Conservation (phyloP, 2,888 invertebrate species). For the Xanthorhoe designata region DNA sequence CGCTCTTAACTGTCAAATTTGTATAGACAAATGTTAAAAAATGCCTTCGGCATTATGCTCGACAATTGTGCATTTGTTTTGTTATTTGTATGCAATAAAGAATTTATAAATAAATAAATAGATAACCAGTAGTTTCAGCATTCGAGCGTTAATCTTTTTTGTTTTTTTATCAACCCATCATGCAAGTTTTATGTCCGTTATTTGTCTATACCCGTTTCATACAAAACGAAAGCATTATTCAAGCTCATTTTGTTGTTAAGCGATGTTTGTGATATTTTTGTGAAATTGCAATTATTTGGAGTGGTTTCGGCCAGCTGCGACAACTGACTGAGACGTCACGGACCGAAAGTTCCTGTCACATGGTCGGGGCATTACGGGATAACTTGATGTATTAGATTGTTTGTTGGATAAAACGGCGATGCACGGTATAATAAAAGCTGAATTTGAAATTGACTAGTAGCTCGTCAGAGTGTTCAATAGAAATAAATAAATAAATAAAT, state of each 20-base stretch:
- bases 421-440: background rate
- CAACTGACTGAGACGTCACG: slow-evolving; percentile 37
- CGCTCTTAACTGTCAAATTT: no score
- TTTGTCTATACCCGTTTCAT: background rate
- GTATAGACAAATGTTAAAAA: no score
- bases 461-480: no score
- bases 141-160: no score
- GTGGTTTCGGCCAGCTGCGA: slow-evolving; percentile 64
- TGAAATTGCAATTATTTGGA: slow-evolving; percentile 70
- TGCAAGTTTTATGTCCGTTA: background rate
- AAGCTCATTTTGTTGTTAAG: slow-evolving; percentile 50
- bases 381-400: slow-evolving; percentile 1
- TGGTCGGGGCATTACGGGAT: background rate
- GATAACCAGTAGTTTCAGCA: no score
- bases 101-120: no score
- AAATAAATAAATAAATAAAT: no score
- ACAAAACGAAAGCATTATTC: slow-evolving; percentile 43
- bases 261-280: slow-evolving; percentile 59
- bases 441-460: background rate
- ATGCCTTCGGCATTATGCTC: no score
- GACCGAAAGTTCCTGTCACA: slow-evolving; percentile 14
- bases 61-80: no score
- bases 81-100: no score
- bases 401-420: background rate
- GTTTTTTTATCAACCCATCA: no score